These are phyloP conservation scores for Nestor notabilis DNA, from an alignment of 2,113 vertebrate genomes.

Conservation along the genomic window DNA sequence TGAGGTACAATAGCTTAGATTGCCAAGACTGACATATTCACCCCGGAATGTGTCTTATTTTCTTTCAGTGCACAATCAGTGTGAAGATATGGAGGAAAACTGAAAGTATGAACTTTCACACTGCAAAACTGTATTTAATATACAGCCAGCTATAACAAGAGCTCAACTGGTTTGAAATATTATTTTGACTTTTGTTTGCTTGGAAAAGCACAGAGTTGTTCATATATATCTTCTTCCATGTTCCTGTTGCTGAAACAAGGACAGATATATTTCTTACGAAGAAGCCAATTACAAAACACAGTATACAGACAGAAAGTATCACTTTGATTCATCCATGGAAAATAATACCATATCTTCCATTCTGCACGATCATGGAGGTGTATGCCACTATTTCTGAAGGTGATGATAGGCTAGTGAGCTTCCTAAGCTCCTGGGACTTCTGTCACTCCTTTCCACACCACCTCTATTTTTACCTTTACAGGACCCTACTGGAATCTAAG, in stretches of 20 bases:
- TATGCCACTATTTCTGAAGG: background rate
- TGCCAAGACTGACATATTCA: background rate
- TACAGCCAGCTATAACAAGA: background rate
- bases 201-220: background rate
- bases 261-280: background rate
- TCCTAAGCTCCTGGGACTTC: constrained; percentile 34
- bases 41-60: background rate
- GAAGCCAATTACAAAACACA: background rate
- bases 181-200: background rate
- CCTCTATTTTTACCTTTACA: background rate
- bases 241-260: background rate
- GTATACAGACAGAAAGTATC: background rate
- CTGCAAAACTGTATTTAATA: background rate
- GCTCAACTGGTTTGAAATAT: background rate
- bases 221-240: background rate
- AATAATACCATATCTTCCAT: background rate
- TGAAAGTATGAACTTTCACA: background rate
- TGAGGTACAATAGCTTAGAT: background rate
- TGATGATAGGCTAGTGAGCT: background rate
- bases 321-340: constrained; percentile 13
- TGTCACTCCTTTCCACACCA: background rate
- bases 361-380: background rate
- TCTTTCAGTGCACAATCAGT: background rate
- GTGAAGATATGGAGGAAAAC: background rate
- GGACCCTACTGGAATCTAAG: background rate